These are phyloP conservation scores for Ceratina japonica DNA, from an alignment of 1,140 invertebrate species.

Conservation along the genomic window DNA sequence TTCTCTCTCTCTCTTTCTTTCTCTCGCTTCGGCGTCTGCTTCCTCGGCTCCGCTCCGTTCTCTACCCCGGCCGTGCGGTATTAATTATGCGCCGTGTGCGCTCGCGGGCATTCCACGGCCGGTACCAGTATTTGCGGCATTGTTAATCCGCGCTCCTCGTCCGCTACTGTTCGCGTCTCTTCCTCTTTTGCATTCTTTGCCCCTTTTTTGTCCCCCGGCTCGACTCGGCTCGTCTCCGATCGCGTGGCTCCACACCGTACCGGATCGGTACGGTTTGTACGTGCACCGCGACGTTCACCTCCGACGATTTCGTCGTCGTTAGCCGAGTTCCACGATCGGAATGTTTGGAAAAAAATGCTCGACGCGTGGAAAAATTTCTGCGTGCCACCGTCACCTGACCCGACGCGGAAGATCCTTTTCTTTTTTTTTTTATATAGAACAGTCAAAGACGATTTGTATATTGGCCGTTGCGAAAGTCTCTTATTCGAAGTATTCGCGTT, in stretches of 20 bases:
- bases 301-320: slow-evolving; percentile 52
- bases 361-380: neutral
- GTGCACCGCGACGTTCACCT: neutral
- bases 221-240: neutral
- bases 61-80: slow-evolving; percentile 63
- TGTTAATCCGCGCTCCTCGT: slow-evolving; percentile 76
- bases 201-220: neutral
- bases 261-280: too few relatives aligned
- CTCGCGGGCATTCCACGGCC: slow-evolving; percentile 76
- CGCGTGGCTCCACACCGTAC: slow-evolving; percentile 1
- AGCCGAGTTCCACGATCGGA: slow-evolving; percentile 21
- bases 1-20: slow-evolving; percentile 35
- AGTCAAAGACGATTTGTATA: neutral
- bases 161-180: slow-evolving; percentile 74
- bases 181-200: neutral
- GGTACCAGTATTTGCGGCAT: slow-evolving; percentile 78
- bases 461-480: too few relatives aligned
- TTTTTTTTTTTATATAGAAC: too few relatives aligned
- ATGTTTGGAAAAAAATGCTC: neutral
- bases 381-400: neutral
- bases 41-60: slow-evolving; percentile 23
- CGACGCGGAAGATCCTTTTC: too few relatives aligned
- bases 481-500: neutral
- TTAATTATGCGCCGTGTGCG: slow-evolving; percentile 79
- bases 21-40: slow-evolving; percentile 55